phyloP scores from a whole-genome alignment of 2,888 invertebrate genomes.

The Agelastica alni region DNA sequence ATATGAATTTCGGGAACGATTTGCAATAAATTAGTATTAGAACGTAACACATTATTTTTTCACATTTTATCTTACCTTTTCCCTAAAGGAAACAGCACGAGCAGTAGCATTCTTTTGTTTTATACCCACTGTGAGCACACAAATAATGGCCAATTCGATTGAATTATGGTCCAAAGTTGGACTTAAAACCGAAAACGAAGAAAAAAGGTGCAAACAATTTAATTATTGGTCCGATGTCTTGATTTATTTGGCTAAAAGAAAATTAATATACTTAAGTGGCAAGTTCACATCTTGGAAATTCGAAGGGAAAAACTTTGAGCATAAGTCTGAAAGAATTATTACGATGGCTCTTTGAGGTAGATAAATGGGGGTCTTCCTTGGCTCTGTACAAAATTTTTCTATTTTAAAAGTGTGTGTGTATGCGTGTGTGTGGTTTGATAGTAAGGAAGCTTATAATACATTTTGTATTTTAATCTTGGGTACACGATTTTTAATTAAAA shows the following conservation, averaged over 20 bases:
- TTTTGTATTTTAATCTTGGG: too few relatives aligned
- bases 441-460: background rate
- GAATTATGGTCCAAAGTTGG: conserved; percentile 20
- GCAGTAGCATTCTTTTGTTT: conserved; percentile 9
- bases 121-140: background rate
- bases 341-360: conserved; percentile 27
- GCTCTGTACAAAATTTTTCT: conserved; percentile 13
- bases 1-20: too few relatives aligned
- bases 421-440: too few relatives aligned
- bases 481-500: too few relatives aligned
- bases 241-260: conserved; percentile 24
- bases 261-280: conserved; percentile 33
- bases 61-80: background rate
- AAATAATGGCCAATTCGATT: conserved; percentile 22
- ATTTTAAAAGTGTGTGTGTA: background rate
- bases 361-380: conserved; percentile 25
- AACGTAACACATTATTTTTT: too few relatives aligned
- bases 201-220: conserved; percentile 27
- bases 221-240: conserved; percentile 27
- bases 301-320: conserved; percentile 27
- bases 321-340: conserved; percentile 33
- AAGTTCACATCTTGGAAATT: conserved; percentile 25
- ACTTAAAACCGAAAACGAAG: conserved; percentile 17
- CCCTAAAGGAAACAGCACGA: background rate
- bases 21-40: too few relatives aligned